Conservation (phyloP, 2,888 invertebrate species). For the Heliothis peltigera region DNA sequence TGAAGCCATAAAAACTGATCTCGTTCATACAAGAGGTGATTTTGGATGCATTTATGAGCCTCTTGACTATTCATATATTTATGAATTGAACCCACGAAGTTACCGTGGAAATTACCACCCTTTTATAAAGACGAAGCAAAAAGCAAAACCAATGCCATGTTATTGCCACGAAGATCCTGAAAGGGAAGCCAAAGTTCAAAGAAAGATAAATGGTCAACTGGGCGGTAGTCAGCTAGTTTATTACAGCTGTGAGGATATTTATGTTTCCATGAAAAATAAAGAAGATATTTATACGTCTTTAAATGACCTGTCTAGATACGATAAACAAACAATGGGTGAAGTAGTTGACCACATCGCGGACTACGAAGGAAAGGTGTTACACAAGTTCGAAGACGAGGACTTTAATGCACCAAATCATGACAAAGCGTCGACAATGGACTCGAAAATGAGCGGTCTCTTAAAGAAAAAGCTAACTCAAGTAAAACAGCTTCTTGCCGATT, state of each 20-base stretch:
- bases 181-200: constrained; percentile 46
- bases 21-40: constrained; percentile 74
- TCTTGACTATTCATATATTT: constrained; percentile 70
- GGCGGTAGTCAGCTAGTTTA: constrained; percentile 62
- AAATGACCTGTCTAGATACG: constrained; percentile 20
- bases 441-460: constrained; percentile 51
- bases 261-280: constrained; percentile 49
- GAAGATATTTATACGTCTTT: constrained; percentile 50
- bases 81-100: constrained; percentile 70
- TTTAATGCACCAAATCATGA: constrained; percentile 28
- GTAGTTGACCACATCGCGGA: constrained; percentile 17
- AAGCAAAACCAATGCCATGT: constrained; percentile 71
- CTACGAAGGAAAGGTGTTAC: constrained; percentile 26
- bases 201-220: constrained; percentile 27
- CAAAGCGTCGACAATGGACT: constrained; percentile 35
- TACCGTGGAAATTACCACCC: constrained; percentile 66
- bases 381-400: constrained; percentile 53
- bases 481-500: constrained; percentile 71
- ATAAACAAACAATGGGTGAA: constrained; percentile 6
- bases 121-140: constrained; percentile 72
- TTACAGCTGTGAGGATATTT: constrained; percentile 70
- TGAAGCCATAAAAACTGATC: constrained; percentile 52
- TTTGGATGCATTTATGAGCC: constrained; percentile 70
- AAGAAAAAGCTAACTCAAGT: constrained; percentile 75
- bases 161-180: constrained; percentile 71